Evolutionary conservation across 2,888 invertebrate species (phyloP), one percentile per base, ranked within the genome.

Genomic region (Torymus aiolomorphi): DNA sequence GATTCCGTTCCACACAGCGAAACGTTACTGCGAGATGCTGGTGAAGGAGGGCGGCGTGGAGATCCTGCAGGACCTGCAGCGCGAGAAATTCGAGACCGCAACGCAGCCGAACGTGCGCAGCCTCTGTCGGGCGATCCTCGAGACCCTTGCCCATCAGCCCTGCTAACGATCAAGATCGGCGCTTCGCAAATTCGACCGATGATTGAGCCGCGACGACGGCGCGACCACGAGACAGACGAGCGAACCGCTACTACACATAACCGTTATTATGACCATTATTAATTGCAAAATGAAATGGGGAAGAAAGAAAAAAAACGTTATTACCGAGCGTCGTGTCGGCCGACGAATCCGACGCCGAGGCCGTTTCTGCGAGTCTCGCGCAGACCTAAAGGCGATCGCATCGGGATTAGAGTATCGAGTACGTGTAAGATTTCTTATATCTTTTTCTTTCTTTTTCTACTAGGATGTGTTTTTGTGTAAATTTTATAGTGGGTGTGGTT

Each of bases 11-110:
- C 4, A 31, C 31, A 31, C 31, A 94, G 94, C 94, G 8, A 92
- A 93, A 86, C 91, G 94, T 42, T 95, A 95, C 87, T 94, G 94
- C 87, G 91, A 91, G 61, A 94, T 94, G 94, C 87, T 95, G 77
- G 89, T 92, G 72, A 92, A 92, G 80, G 94, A 94, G 87, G 92
- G 92, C 31, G 94, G 94, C 3, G 91, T 92, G 52, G 89, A 89
- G n/a, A 91, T 93, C 73, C 88, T 94, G 61, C 89, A 88, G 76
- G 87, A 83, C 69, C 83, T 91, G 79, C 83, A 89, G 76, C 84
- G 90, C 78, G 85, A 89, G 66, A 83, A 90, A 62, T 88, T 91
- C 24, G 87, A 88, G 18, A 89, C 89, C 76, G 85, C 84, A 31
- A 85, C 87, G 24, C 88, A 90, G 81, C 86, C 87, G 10, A 88